These are phyloP conservation scores for Caenorhabditis sulstoni DNA, from an alignment of 2,888 invertebrate genomes.

Conservation along the genomic window DNA sequence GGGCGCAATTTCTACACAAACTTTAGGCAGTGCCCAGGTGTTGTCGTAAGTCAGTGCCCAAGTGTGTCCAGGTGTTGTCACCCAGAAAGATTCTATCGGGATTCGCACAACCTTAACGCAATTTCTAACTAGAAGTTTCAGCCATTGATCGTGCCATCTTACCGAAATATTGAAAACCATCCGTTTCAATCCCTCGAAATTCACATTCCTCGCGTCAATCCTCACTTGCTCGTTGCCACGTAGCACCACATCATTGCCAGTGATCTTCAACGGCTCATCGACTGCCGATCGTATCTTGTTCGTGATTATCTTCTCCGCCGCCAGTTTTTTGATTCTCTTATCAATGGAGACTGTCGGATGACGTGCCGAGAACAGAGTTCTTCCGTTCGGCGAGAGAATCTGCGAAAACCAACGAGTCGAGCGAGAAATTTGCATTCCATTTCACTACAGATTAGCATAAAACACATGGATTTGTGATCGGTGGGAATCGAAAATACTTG, in stretches of 20 bases:
- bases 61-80: no score
- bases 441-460: no score
- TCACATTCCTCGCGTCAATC: constrained; percentile 71
- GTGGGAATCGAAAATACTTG: no score
- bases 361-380: constrained; percentile 77
- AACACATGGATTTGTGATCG: no score
- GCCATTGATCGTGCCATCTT: no score
- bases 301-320: constrained; percentile 57
- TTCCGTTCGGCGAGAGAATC: constrained; percentile 67
- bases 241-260: constrained; percentile 72
- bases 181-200: constrained; percentile 66
- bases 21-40: no score
- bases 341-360: constrained; percentile 78
- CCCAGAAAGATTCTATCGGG: no score
- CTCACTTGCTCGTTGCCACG: constrained; percentile 78
- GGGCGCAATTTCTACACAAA: no score
- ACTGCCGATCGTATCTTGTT: constrained; percentile 76
- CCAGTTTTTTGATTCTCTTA: constrained; percentile 71
- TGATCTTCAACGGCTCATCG: constrained; percentile 73
- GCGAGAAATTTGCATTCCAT: neutral
- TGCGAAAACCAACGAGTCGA: no score
- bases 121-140: no score
- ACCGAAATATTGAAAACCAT: constrained; percentile 78
- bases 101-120: no score
- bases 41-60: no score